Evolutionary conservation across 2,888 invertebrate genomes (phyloP), one percentile per base, ranked within the genome.

Genomic region (Phaedon cochleariae): DNA sequence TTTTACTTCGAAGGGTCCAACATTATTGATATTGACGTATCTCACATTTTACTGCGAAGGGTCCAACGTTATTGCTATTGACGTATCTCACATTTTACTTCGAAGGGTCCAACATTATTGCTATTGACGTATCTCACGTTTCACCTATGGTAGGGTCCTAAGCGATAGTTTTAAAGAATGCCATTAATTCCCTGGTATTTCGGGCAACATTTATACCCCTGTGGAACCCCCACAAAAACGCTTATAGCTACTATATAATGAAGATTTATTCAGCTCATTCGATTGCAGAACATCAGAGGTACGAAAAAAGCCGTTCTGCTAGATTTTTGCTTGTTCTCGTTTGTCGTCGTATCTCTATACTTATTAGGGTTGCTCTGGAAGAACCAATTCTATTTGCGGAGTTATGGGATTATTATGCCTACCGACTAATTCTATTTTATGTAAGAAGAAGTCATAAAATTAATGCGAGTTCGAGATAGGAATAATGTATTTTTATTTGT

Each of bases 241-340:
- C 3, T 26, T 26, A 5, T 7, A 26, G 26, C 7, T 26, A 7
- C 26, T 41, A 74, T 75, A 80, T 79, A 80, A 79, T 77, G 80
- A 80, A 79, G 77, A 80, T 80, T 80, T 80, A 80, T 80, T 79
- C 76, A 77, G 76, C 77, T 79, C 70, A 74, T n/a, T 26, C 22
- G 51, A 31, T 52, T 26, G 15, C n/a, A n/a, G n/a, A n/a, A n/a
- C n/a, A n/a, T n/a, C n/a, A 1, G 18, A 29, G 6, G 17, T 31
- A 18, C 21, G 64, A 64, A 77, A 79, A 79, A 78, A 78, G 75
- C 71, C 69, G 77, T 73, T 69, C 68, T 52, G 68, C 74, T 72
- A 72, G 74, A 76, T 77, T 79, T 79, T 78, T 76, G 73, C 76
- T 69, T 75, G 74, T 73, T 73, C 71, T 74, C 69, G 73, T 77